Base-by-base conservation (phyloP, 37 sponge, comb jelly and placozoan species). In the Eunapius fragilis region DNA sequence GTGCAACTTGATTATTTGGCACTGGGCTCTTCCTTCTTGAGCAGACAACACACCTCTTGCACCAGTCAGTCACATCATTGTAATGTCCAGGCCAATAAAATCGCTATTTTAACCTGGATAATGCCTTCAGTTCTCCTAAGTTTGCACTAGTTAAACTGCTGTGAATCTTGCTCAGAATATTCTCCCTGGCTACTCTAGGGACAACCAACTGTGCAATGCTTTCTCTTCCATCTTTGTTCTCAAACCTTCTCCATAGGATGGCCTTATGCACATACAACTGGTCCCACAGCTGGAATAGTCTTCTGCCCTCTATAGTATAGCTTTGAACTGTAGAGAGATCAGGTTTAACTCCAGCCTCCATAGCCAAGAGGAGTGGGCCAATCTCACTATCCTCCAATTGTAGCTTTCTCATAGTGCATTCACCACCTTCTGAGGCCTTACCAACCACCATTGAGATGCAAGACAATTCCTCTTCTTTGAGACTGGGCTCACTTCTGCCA, bases 41-140 rank as follows among this genome's bases (percentile, higher is more conserved):
- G 69, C 89, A 89, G 14, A 68, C 76, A 30, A 37, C 34, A 74
- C 90, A 89, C 34, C 74, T 24, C 38, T 36, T 37, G 34, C 80
- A 84, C 80, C 81, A 89, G 28, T 80, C 47, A 25, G 38, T 26
- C 17, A 84, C 80, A 84, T 84, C 85, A 6, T 31, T 26, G 25
- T 74, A 32, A 14, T 70, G 38, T 22, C 89, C 89, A 45, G 90
- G 90, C 90, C 85, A 89, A 70, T 83, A n/a, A n/a, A n/a, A n/a
- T n/a, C n/a, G n/a, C n/a, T 89, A 77, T 33, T 83, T 82, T 38
- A 89, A 25, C 69, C 69, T 76, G 11, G n/a, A 14, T 12, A 84
- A 74, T 38, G 85, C 84, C 71, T 84, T 83, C 37, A 78, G 32
- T 48, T 24, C 68, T 9, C 82, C 85, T 74, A 89, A 50, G 58